Percentiles rank a stretch among this genome's conserved stretches.
Evolutionary conservation across 2,888 invertebrate genomes (phyloP).

Genomic region (Loripinus fragilis): DNA sequence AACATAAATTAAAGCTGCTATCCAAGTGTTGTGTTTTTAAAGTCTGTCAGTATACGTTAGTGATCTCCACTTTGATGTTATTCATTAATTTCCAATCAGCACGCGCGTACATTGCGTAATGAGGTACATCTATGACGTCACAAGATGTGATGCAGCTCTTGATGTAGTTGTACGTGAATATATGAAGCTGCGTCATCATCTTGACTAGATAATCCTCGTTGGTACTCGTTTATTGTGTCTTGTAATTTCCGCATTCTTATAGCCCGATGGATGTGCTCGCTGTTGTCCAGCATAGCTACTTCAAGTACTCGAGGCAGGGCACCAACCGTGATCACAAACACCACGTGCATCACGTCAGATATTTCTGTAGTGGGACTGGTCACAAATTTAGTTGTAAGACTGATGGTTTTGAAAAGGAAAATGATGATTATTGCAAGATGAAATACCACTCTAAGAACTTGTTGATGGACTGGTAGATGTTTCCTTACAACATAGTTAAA

Average conservation of each 20-base stretch:
- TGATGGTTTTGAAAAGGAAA: slow-evolving; percentile 18
- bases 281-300: slow-evolving; percentile 28
- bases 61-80: too few species aligned
- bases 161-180: too few species aligned
- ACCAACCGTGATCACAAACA: slow-evolving; percentile 45
- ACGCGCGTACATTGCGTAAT: too few species aligned
- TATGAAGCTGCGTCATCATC: too few species aligned
- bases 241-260: slow-evolving; percentile 16
- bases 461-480: slow-evolving; percentile 34
- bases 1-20: too few species aligned
- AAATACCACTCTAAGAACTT: slow-evolving; percentile 27
- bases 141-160: too few species aligned
- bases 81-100: too few species aligned
- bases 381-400: slow-evolving; percentile 11
- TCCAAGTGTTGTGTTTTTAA: too few species aligned
- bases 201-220: neutral
- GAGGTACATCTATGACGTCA: too few species aligned
- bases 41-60: too few species aligned
- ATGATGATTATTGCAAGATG: slow-evolving; percentile 25
- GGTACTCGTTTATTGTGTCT: neutral
- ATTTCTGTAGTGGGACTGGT: slow-evolving; percentile 22
- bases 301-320: slow-evolving; percentile 44
- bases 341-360: slow-evolving; percentile 48
- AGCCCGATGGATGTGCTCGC: slow-evolving; percentile 33
- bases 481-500: slow-evolving; percentile 30